Percentiles rank a stretch among this genome's conserved stretches.
These are phyloP conservation scores for Ranitomeya imitator DNA, from an alignment of 2,113 vertebrate species.

Conservation along the genomic window DNA sequence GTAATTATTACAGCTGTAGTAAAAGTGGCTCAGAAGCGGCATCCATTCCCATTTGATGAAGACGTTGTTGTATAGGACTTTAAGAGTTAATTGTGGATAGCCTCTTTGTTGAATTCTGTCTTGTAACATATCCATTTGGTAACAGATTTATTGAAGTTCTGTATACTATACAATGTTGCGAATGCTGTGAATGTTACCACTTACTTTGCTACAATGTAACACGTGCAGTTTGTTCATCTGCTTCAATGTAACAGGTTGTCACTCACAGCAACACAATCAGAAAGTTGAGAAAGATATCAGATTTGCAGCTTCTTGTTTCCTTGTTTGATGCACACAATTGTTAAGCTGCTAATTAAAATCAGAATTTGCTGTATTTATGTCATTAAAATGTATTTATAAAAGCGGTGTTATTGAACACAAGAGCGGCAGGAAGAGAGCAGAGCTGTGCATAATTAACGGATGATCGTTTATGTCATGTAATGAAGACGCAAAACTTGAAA, in stretches of 20 bases:
- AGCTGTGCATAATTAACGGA: background rate
- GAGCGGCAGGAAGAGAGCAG: background rate
- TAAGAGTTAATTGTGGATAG: too few relatives aligned
- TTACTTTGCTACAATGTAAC: too few relatives aligned
- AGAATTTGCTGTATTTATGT: background rate
- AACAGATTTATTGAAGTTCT: too few relatives aligned
- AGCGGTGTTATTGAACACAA: background rate
- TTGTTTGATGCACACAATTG: background rate
- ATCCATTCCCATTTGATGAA: too few relatives aligned
- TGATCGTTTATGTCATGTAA: background rate
- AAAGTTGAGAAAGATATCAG: slow-evolving; percentile 8
- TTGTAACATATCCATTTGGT: too few relatives aligned
- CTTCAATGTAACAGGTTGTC: slow-evolving; percentile 1
- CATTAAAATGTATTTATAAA: background rate
- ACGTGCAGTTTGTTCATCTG: background rate
- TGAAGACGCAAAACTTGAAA: background rate
- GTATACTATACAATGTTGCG: background rate
- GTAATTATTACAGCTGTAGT: too few relatives aligned
- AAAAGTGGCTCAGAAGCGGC: too few relatives aligned
- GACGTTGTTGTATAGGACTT: too few relatives aligned
- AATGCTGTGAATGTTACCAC: background rate
- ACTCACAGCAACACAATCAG: background rate
- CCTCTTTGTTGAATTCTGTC: too few relatives aligned
- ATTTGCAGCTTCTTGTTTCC: background rate
- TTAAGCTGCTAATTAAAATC: background rate